Conservation (phyloP, 1,140 invertebrate genomes). For the Bombus soroeensis region DNA sequence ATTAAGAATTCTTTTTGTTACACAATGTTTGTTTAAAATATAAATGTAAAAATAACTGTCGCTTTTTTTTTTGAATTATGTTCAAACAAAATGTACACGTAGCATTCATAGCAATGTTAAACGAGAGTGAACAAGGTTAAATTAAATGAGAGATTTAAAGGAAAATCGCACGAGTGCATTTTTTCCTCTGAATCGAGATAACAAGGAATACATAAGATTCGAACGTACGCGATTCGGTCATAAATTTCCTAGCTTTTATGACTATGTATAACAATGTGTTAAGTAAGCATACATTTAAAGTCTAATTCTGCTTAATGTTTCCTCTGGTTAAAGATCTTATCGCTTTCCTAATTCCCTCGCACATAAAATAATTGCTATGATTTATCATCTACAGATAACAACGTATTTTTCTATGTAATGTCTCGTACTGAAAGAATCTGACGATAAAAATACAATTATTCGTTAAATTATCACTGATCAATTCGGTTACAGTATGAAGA, state of each 20-base stretch:
- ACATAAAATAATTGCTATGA: not conserved
- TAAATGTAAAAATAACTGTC: no score
- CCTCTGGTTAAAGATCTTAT: not conserved
- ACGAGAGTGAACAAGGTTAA: not conserved
- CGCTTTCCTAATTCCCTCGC: not conserved
- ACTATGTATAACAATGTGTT: not conserved
- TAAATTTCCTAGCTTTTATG: not conserved
- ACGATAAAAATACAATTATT: not conserved
- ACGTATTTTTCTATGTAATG: not conserved
- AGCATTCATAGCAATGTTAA: not conserved
- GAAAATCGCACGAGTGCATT: not conserved
- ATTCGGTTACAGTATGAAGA: no score
- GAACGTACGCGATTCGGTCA: not conserved
- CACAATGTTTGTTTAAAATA: no score
- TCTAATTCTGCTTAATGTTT: not conserved
- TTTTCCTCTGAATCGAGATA: not conserved
- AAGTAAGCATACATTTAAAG: not conserved
- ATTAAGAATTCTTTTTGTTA: not conserved
- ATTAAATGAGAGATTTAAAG: not conserved
- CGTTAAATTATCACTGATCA: not conserved
- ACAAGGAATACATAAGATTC: not conserved
- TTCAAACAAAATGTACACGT: not conserved
- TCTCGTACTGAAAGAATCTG: not conserved
- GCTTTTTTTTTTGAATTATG: not conserved
- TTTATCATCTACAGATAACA: not conserved